These are phyloP conservation scores for Ochropleura leucogaster DNA, from an alignment of 2,888 invertebrate species.

Conservation along the genomic window DNA sequence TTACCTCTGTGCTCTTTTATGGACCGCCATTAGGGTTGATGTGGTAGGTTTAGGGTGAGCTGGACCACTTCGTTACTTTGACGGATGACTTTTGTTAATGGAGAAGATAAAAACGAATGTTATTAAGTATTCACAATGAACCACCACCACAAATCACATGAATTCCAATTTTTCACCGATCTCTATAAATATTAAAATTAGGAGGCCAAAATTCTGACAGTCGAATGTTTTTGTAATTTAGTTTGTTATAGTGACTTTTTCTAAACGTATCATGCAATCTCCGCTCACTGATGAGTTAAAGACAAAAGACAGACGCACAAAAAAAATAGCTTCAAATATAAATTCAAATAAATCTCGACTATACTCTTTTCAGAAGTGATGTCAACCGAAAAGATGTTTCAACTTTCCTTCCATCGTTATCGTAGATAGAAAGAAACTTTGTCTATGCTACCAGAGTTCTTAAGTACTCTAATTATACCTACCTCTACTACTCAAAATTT, in stretches of 20 bases:
- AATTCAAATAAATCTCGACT: not conserved
- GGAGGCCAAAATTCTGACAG: not conserved
- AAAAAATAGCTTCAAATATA: not conserved
- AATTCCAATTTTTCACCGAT: too few species aligned
- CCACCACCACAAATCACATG: too few species aligned
- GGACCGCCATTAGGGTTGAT: conserved; percentile 53
- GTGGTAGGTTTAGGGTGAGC: conserved; percentile 32
- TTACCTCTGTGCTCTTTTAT: conserved; percentile 72
- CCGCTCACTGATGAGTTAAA: too few species aligned
- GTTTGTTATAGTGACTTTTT: not conserved
- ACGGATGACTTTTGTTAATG: conserved; percentile 47
- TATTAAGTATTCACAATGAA: not conserved
- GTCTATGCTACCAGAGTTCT: not conserved
- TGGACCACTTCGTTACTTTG: conserved; percentile 15
- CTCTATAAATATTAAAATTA: not conserved
- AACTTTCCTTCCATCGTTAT: not conserved
- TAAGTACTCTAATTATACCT: not conserved
- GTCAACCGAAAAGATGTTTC: not conserved
- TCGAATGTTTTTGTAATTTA: not conserved
- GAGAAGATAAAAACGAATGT: not conserved
- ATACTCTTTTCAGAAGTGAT: not conserved
- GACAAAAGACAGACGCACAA: not conserved
- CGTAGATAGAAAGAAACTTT: not conserved
- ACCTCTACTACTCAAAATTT: too few species aligned
- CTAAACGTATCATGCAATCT: too few species aligned